Evolutionary conservation across 2,113 vertebrate species (phyloP).

Genomic region (human): DNA sequence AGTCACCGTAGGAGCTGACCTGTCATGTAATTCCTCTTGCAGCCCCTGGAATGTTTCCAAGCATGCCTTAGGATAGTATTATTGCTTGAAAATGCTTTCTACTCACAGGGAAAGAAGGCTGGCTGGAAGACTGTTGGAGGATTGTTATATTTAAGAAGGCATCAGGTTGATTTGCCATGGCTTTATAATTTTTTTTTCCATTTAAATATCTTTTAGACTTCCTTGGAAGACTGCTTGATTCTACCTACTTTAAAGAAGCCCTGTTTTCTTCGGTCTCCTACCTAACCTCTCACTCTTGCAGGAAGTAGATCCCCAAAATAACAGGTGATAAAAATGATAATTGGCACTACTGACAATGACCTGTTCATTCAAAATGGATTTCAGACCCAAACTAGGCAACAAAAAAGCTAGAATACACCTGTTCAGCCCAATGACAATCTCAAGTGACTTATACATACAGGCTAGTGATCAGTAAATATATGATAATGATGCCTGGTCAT

Average conservation of each 20-base stretch:
- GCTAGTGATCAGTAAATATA: not conserved
- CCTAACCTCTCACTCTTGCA: not conserved
- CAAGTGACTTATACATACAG: not conserved
- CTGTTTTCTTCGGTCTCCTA: not conserved
- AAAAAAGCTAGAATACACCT: not conserved
- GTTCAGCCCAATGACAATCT: not conserved
- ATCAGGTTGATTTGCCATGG: not conserved
- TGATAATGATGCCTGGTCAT: not conserved
- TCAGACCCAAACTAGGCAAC: no score
- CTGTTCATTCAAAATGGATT: no score
- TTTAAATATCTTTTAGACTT: not conserved
- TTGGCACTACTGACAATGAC: not conserved
- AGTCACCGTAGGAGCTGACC: constrained; percentile 19
- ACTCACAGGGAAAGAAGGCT: not conserved
- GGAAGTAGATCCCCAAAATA: not conserved
- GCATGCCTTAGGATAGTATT: not conserved
- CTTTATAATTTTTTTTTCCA: not conserved
- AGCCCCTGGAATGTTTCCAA: constrained; percentile 45
- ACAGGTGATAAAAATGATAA: constrained; percentile 22
- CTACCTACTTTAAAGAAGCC: not conserved
- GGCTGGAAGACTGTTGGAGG: not conserved
- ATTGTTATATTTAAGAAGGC: constrained; percentile 3
- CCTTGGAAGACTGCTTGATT: not conserved
- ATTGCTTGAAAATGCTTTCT: constrained; percentile 23
- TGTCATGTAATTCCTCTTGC: not conserved